Percentiles rank a stretch among this genome's conserved stretches.
phyloP scores from a whole-genome alignment of 2,797 vertebrate species.

The Percopsis omiscomaycus region DNA sequence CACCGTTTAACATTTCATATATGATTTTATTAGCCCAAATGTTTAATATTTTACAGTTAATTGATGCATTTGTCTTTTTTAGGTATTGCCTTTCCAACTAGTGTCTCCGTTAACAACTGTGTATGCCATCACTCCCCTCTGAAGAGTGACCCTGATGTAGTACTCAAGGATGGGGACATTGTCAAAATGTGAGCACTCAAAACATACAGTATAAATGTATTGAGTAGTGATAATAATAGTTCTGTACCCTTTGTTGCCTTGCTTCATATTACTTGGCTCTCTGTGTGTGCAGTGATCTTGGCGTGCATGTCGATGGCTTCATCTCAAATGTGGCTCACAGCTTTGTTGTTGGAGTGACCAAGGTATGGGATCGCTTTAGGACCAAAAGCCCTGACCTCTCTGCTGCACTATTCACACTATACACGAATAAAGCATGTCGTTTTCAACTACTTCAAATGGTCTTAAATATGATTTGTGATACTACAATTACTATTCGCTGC shows the following conservation, averaged over 20 bases:
- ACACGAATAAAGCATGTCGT: neutral
- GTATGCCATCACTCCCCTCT: constrained; percentile 97
- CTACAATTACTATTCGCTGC: neutral
- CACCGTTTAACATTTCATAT: no score
- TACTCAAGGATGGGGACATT: constrained; percentile 90
- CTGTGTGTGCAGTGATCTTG: constrained; percentile 83
- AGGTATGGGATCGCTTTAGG: constrained; percentile 73
- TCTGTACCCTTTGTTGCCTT: neutral
- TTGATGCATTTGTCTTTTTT: constrained; percentile 2
- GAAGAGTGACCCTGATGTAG: constrained; percentile 93
- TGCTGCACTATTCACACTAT: neutral
- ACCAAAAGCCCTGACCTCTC: neutral
- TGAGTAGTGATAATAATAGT: neutral
- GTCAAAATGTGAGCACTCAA: constrained; percentile 89
- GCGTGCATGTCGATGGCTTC: constrained; percentile 96
- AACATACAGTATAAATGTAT: neutral
- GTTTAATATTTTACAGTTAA: neutral
- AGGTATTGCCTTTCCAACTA: constrained; percentile 97
- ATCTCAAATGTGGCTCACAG: constrained; percentile 96
- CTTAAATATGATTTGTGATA: neutral
- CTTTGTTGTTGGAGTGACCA: constrained; percentile 87
- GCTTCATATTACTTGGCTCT: constrained; percentile 3
- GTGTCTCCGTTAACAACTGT: constrained; percentile 96
- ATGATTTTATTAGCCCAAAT: neutral
- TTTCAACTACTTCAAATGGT: neutral